phyloP scores from a whole-genome alignment of 2,113 vertebrate genomes.

The Epinephelus lanceolatus region DNA sequence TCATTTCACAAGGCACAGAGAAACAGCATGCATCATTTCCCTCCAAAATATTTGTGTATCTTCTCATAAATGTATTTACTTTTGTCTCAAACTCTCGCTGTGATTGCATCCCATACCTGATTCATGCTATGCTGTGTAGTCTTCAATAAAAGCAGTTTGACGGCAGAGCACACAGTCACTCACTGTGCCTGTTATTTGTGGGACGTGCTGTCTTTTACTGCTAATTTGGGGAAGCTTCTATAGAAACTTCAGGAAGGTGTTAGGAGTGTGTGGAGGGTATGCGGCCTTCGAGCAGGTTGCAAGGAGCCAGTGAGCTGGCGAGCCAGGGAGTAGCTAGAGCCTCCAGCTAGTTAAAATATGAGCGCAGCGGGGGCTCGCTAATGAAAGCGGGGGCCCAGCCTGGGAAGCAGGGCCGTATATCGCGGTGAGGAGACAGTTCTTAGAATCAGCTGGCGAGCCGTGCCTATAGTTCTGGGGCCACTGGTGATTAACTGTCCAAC shows the following conservation, averaged over 20 bases:
- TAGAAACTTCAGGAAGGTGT: constrained; percentile 55
- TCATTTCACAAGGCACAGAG: constrained; percentile 14
- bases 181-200: constrained; percentile 58
- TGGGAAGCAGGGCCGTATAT: constrained; percentile 77
- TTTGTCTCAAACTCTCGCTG: constrained; percentile 25
- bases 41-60: constrained; percentile 17
- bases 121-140: constrained; percentile 14
- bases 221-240: constrained; percentile 59
- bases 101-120: constrained; percentile 16
- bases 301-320: constrained; percentile 64
- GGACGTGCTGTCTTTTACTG: constrained; percentile 55
- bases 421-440: constrained; percentile 81
- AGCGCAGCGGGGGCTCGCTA: constrained; percentile 74
- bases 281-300: constrained; percentile 67
- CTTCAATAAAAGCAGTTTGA: constrained; percentile 48
- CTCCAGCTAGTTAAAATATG: constrained; percentile 84
- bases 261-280: constrained; percentile 40
- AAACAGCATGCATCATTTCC: constrained; percentile 14
- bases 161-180: constrained; percentile 33
- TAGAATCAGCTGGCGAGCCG: constrained; percentile 81
- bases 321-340: constrained; percentile 71
- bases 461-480: constrained; percentile 82
- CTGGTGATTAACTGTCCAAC: constrained; percentile 84
- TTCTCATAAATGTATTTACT: constrained; percentile 29
- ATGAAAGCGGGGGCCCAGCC: constrained; percentile 79